These are phyloP conservation scores for Etheostoma perlongum DNA, from an alignment of 2,797 vertebrate species.

Conservation along the genomic window DNA sequence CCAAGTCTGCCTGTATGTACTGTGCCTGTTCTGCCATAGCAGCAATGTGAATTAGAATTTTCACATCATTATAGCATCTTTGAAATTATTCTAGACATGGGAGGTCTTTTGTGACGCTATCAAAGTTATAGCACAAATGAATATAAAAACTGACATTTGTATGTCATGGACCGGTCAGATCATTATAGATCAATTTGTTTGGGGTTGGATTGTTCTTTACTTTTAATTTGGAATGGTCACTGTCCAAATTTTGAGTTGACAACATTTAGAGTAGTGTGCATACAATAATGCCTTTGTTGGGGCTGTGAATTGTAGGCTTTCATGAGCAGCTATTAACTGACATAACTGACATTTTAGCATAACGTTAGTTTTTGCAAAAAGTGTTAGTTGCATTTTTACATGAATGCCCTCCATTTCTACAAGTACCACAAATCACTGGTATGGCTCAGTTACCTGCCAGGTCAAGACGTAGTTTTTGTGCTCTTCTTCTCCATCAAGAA, in stretches of 20 bases:
- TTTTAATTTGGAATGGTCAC: not conserved
- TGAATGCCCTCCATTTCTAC: constrained; percentile 1
- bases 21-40: no score
- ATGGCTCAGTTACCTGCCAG: constrained; percentile 89
- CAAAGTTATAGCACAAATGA: not conserved
- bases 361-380: not conserved
- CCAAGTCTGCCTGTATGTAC: not conserved
- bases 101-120: not conserved
- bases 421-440: not conserved
- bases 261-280: not conserved
- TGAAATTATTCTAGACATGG: not conserved
- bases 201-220: not conserved
- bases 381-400: not conserved
- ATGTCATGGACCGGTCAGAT: not conserved
- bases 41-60: not conserved
- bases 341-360: not conserved
- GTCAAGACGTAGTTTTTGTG: constrained; percentile 86
- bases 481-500: constrained; percentile 84
- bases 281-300: not conserved
- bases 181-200: not conserved
- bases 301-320: not conserved
- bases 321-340: not conserved
- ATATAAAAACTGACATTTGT: not conserved
- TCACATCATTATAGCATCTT: not conserved
- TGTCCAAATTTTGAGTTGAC: no score